phyloP scores from a whole-genome alignment of 2,797 vertebrate species.

The Danio jaintianensis region DNA sequence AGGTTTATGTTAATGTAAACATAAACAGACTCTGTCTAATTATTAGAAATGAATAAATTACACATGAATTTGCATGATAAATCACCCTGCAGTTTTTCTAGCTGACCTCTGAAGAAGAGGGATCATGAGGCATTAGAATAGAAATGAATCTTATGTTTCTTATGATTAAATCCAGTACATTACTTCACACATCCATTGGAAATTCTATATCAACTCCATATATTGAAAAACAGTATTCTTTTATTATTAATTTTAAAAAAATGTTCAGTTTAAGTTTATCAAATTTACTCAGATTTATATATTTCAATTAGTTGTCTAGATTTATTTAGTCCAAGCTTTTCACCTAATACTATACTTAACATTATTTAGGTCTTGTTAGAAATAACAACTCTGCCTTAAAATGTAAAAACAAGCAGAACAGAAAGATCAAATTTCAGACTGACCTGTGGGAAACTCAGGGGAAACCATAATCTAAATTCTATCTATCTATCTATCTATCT shows the following conservation, averaged over 20 bases:
- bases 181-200: not conserved
- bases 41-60: slow-evolving; percentile 10
- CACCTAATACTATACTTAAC: too few relatives aligned
- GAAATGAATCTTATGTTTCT: not conserved
- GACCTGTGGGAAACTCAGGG: too few relatives aligned
- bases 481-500: too few relatives aligned
- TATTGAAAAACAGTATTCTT: not conserved
- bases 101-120: slow-evolving; percentile 17
- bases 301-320: not conserved
- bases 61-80: slow-evolving; percentile 26
- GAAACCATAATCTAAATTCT: too few relatives aligned
- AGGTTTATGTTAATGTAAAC: not conserved
- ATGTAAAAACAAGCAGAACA: too few relatives aligned
- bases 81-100: not conserved
- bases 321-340: not conserved
- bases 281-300: not conserved
- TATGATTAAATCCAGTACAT: not conserved
- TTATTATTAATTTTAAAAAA: not conserved
- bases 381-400: too few relatives aligned
- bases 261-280: too few relatives aligned
- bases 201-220: not conserved
- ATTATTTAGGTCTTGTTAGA: too few relatives aligned
- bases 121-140: not conserved
- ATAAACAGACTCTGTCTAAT: slow-evolving; percentile 11
- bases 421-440: too few relatives aligned